Percentiles rank a stretch among this genome's conserved stretches.
These are phyloP conservation scores for Ichneumon xanthorius DNA, from an alignment of 2,888 invertebrate genomes.

Conservation along the genomic window DNA sequence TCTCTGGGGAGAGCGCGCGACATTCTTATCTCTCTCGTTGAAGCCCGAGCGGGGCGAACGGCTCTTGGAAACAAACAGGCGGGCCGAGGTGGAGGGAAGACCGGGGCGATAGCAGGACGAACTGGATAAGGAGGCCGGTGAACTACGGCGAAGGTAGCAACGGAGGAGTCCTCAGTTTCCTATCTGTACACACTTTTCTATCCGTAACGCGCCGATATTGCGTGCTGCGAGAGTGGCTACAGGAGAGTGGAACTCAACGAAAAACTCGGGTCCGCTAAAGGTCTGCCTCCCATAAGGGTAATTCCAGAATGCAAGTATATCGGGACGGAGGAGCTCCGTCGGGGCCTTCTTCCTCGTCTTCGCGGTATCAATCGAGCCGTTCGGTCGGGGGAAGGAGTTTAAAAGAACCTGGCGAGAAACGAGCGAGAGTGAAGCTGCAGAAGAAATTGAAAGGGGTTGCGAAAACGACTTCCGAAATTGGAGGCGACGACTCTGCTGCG, in stretches of 20 bases:
- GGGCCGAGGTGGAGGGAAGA: conserved; percentile 15
- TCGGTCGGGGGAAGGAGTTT: conserved; percentile 17
- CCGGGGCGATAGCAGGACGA: conserved; percentile 15
- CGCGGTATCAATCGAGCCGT: conserved; percentile 56
- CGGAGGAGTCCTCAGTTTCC: conserved; percentile 14
- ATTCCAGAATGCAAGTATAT: conserved; percentile 72
- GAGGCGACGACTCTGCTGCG: conserved; percentile 54
- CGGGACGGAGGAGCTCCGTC: conserved; percentile 36
- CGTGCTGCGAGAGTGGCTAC: conserved; percentile 28
- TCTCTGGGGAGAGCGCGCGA: conserved; percentile 60
- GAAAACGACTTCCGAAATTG: conserved; percentile 64
- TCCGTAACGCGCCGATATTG: conserved; percentile 1
- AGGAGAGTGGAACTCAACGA: conserved; percentile 68
- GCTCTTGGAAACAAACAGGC: conserved; percentile 61
- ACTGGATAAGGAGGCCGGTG: conserved; percentile 55
- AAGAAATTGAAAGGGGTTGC: conserved; percentile 36
- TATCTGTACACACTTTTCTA: neutral
- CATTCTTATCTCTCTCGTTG: conserved; percentile 65
- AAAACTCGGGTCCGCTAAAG: conserved; percentile 73
- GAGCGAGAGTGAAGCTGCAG: conserved; percentile 14
- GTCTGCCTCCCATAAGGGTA: conserved; percentile 75
- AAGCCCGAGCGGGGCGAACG: conserved; percentile 51
- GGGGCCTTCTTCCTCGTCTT: conserved; percentile 59
- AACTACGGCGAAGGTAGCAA: conserved; percentile 44
- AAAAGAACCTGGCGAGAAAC: conserved; percentile 19